These are phyloP conservation scores for Siniperca chuatsi DNA, from an alignment of 2,113 vertebrate genomes.

Conservation along the genomic window DNA sequence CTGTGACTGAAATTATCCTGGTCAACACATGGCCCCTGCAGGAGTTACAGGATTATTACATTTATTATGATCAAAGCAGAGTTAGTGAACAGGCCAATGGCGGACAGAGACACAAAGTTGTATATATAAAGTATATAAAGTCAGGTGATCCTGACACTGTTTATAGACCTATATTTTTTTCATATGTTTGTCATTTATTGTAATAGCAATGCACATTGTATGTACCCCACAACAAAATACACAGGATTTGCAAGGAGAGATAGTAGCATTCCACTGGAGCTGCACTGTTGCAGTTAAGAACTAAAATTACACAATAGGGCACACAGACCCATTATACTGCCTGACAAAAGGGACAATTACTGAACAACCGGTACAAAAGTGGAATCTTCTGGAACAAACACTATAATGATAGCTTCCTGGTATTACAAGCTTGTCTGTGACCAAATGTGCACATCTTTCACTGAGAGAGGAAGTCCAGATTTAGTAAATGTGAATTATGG, in stretches of 20 bases:
- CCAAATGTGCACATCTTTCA: neutral
- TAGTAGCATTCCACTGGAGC: neutral
- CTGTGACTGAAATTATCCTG: constrained; percentile 42
- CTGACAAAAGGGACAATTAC: constrained; percentile 40
- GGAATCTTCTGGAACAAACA: constrained; percentile 44
- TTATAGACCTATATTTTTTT: neutral
- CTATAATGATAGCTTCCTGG: constrained; percentile 29
- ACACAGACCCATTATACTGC: constrained; percentile 9
- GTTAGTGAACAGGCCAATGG: constrained; percentile 12
- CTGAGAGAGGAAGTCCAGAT: neutral
- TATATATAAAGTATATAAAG: no score
- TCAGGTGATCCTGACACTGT: neutral
- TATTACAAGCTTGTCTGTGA: constrained; percentile 27
- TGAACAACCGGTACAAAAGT: constrained; percentile 43
- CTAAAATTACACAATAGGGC: constrained; percentile 26
- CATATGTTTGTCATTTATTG: neutral
- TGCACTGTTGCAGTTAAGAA: constrained; percentile 4
- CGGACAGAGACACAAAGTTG: neutral
- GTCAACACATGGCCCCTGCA: constrained; percentile 55
- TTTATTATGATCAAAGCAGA: constrained; percentile 38
- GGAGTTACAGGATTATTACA: constrained; percentile 46
- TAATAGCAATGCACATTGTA: neutral
- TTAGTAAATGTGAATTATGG: neutral
- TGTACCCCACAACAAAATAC: neutral
- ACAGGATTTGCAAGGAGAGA: neutral